Base-by-base conservation (phyloP, 2,797 vertebrate species). In the Danio albolineatus region DNA sequence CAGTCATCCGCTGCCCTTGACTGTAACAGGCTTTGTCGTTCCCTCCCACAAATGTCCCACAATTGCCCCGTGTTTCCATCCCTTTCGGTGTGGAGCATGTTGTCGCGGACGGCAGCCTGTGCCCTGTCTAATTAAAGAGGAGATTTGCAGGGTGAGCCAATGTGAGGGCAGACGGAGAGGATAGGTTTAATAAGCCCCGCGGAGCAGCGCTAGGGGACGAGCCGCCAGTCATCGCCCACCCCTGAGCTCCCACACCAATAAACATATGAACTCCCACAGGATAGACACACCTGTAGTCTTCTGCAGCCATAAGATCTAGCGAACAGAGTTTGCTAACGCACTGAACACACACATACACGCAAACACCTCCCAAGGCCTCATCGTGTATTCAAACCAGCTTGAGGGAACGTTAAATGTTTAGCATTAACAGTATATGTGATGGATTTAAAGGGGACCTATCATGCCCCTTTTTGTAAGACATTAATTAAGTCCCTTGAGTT, bases 41-140 rank as follows among this genome's bases (percentile, higher is more conserved):
- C 17, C 79, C 78, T 51, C 83, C 86, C 85, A 85, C 83, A 69
- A 74, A 75, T 79, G 38, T 67, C 49, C 46, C 19, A 57, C 79
- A 81, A 81, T 85, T 86, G 88, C 79, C 84, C 83, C 10, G 49
- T 84, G 60, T 59, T 65, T 67, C n/a, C 21, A 46, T 57, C 51
- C 67, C 17, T 28, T 75, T 61, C 38, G 8, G 56, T 9, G 39
- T 39, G 56, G 64, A 70, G 65, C 19, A 65, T 61, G 89, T 90
- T 88, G 88, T 86, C 74, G 87, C 87, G 87, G 85, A 87, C 88
- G 81, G 82, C 79, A 86, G 83, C 80, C 80, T 76, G 78, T 88
- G 90, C 90, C 89, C 88, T 89, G 87, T 90, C 90, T 90, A 93
- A 93, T 94, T 93, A 93, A 92, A 90, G 87, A 83, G 83, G 85